phyloP scores from a whole-genome alignment of 1,140 invertebrate species.

The Coenobita brevimanus region DNA sequence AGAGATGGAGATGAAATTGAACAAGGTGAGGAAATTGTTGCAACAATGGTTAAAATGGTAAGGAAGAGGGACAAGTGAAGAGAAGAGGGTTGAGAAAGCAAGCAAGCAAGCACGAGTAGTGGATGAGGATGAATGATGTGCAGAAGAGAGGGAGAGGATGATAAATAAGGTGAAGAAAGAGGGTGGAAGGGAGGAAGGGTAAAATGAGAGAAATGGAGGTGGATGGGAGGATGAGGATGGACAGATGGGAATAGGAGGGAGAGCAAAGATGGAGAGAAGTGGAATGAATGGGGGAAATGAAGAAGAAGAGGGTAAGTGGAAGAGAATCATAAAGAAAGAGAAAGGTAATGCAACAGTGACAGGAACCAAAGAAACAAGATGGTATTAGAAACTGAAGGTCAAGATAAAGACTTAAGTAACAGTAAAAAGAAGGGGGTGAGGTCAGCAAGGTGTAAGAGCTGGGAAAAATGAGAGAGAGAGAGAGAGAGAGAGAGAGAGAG shows the following conservation, averaged over 20 bases:
- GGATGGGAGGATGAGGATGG: too few relatives aligned
- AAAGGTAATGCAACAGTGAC: too few relatives aligned
- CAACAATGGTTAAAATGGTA: neutral
- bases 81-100: neutral
- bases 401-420: neutral
- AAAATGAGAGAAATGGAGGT: too few relatives aligned
- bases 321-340: neutral
- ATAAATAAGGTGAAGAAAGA: neutral
- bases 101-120: neutral
- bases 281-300: neutral
- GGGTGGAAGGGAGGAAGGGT: neutral
- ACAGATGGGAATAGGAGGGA: too few relatives aligned
- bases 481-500: slow-evolving; percentile 1
- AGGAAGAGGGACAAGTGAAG: neutral
- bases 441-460: neutral
- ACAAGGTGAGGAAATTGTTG: neutral
- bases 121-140: neutral
- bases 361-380: too few relatives aligned
- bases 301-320: neutral
- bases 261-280: neutral
- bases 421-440: neutral
- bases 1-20: neutral
- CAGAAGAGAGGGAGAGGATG: neutral
- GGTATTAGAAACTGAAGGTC: neutral
- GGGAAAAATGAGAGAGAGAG: neutral